phyloP scores from a whole-genome alignment of 2,113 vertebrate genomes.

The Embiotoca jacksoni region DNA sequence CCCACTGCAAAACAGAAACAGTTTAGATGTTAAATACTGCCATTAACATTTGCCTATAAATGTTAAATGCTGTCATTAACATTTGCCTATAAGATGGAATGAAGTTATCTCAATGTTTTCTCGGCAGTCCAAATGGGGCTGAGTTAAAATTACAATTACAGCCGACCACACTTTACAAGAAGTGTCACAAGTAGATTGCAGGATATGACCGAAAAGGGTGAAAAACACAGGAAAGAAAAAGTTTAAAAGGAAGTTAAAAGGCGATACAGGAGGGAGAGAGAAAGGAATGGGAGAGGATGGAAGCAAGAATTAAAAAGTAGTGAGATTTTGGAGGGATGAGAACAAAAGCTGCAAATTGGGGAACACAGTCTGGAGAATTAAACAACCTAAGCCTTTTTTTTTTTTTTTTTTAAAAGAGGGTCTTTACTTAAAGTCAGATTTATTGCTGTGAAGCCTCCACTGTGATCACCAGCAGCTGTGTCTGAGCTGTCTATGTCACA shows the following conservation, averaged over 20 bases:
- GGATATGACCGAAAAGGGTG: neutral
- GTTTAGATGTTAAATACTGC: constrained; percentile 63
- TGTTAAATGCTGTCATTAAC: constrained; percentile 73
- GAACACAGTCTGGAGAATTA: neutral
- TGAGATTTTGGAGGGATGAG: neutral
- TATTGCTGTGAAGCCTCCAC: neutral
- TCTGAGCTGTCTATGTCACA: neutral
- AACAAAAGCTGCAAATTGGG: neutral
- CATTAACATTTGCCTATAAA: constrained; percentile 74
- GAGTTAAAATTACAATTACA: constrained; percentile 33
- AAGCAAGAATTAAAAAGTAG: neutral
- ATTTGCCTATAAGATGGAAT: constrained; percentile 57
- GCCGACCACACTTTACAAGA: neutral
- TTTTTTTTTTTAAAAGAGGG: neutral
- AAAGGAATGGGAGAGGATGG: neutral
- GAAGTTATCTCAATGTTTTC: constrained; percentile 56
- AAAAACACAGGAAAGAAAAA: neutral
- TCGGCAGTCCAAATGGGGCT: constrained; percentile 10
- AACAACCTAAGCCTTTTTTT: neutral
- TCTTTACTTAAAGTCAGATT: neutral
- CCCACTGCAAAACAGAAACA: constrained; percentile 52
- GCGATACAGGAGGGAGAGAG: neutral
- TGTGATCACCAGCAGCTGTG: neutral
- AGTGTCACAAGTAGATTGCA: neutral
- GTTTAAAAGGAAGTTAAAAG: neutral